Conservation (phyloP, 2,113 vertebrate genomes). For the Picathartes gymnocephalus region DNA sequence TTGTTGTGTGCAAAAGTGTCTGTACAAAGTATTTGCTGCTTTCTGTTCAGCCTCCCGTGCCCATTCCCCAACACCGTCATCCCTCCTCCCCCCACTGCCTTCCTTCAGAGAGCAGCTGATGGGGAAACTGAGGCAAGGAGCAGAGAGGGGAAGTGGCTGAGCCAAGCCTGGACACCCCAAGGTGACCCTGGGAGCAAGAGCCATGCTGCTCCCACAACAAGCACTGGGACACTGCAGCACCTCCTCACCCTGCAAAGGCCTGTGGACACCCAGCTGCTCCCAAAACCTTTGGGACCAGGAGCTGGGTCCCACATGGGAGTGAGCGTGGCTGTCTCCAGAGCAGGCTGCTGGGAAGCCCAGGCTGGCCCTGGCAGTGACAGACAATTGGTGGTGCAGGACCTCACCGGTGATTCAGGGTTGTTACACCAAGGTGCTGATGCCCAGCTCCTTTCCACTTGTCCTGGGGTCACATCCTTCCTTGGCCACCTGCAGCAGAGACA, state of each 20-base stretch:
- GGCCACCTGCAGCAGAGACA: not conserved
- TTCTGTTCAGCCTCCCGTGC: not conserved
- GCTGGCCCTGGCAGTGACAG: rapidly evolving
- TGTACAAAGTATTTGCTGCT: not conserved
- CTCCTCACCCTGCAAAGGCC: not conserved
- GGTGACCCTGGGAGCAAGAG: not conserved
- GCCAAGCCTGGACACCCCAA: not conserved
- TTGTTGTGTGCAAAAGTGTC: not conserved
- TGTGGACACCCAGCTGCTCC: rapidly evolving
- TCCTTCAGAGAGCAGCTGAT: not conserved
- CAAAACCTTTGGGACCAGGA: not conserved
- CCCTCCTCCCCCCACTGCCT: not conserved
- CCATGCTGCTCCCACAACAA: rapidly evolving
- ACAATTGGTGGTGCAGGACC: not conserved
- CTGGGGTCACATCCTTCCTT: not conserved
- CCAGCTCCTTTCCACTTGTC: rapidly evolving
- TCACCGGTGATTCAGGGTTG: rapidly evolving
- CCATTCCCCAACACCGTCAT: not conserved
- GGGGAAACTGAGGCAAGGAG: not conserved
- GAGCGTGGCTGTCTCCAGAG: not conserved
- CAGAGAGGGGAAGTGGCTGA: not conserved
- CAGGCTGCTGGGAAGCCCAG: not conserved
- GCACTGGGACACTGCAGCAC: rapidly evolving
- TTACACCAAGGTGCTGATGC: not conserved
- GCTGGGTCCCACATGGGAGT: rapidly evolving